These are phyloP conservation scores for Pseudochirops cupreus DNA, from an alignment of 2,797 vertebrate species.

Conservation along the genomic window DNA sequence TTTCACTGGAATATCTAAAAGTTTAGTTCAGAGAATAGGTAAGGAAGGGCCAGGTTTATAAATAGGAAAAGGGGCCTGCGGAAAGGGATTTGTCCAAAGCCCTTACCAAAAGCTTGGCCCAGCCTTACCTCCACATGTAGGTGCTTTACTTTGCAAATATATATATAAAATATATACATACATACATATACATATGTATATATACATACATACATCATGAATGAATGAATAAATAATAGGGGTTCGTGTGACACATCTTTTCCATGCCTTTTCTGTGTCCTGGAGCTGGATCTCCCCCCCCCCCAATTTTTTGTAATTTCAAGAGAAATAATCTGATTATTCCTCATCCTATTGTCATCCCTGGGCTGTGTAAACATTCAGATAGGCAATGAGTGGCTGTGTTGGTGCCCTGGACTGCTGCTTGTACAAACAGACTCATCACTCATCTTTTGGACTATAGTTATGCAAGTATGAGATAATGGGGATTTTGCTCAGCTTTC, in stretches of 20 bases:
- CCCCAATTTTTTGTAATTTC: constrained; percentile 65
- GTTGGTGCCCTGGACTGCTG: constrained; percentile 56
- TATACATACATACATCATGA: no score
- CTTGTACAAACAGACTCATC: constrained; percentile 71
- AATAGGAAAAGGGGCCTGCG: neutral
- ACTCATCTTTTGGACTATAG: constrained; percentile 71
- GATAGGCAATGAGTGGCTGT: constrained; percentile 66
- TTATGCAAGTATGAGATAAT: constrained; percentile 73
- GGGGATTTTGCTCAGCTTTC: constrained; percentile 56
- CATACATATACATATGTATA: no score
- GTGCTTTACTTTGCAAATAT: constrained; percentile 55
- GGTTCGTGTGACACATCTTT: constrained; percentile 57
- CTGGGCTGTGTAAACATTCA: constrained; percentile 76
- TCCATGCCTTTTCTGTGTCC: constrained; percentile 46
- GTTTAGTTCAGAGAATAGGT: neutral
- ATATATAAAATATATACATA: no score
- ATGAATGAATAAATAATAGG: constrained; percentile 9
- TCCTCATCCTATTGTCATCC: constrained; percentile 68
- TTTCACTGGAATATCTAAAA: neutral
- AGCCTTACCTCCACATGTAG: neutral
- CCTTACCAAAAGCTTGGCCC: neutral
- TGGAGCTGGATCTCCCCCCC: constrained; percentile 1
- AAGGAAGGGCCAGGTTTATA: neutral
- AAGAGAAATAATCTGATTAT: constrained; percentile 79
- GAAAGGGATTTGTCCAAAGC: neutral